A percentile compares a stretch with the other conserved stretches of the same genome.
Evolutionary conservation across 2,888 invertebrate genomes (phyloP).

Genomic region (Camponotus fellah): DNA sequence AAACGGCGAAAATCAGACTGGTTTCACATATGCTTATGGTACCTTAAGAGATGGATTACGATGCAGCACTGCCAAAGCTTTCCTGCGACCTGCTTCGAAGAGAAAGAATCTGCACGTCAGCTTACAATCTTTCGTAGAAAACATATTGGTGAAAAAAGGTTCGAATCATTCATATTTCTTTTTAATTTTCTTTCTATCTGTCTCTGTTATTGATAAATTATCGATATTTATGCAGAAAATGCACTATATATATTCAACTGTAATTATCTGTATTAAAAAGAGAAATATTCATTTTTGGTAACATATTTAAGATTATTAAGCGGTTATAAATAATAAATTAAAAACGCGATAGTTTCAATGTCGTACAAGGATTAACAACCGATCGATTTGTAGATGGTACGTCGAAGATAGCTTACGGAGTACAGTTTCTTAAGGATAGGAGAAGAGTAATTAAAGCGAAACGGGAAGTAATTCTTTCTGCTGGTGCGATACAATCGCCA

Average conservation of each 20-base stretch:
- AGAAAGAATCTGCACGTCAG: conserved; percentile 92
- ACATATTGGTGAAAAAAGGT: conserved; percentile 88
- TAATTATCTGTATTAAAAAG: background rate
- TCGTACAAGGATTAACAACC: background rate
- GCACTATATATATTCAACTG: background rate
- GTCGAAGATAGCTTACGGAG: conserved; percentile 89
- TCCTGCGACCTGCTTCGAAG: conserved; percentile 89
- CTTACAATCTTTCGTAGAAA: conserved; percentile 90
- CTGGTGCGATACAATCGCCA: conserved; percentile 94
- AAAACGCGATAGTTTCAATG: background rate
- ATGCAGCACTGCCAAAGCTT: conserved; percentile 95
- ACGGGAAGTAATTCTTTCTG: conserved; percentile 93
- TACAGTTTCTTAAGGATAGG: conserved; percentile 88
- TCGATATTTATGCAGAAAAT: background rate
- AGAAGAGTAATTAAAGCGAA: conserved; percentile 87
- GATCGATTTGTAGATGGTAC: conserved; percentile 70
- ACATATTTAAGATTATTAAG: background rate
- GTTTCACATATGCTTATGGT: conserved; percentile 92
- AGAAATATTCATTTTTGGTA: background rate
- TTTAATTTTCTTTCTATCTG: background rate
- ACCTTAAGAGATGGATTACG: conserved; percentile 92
- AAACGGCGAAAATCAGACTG: conserved; percentile 93
- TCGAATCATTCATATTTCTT: background rate
- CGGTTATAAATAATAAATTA: background rate
- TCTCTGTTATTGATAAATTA: background rate